Conservation (phyloP, 2,888 invertebrate genomes). For the Nomada lathburiana region DNA sequence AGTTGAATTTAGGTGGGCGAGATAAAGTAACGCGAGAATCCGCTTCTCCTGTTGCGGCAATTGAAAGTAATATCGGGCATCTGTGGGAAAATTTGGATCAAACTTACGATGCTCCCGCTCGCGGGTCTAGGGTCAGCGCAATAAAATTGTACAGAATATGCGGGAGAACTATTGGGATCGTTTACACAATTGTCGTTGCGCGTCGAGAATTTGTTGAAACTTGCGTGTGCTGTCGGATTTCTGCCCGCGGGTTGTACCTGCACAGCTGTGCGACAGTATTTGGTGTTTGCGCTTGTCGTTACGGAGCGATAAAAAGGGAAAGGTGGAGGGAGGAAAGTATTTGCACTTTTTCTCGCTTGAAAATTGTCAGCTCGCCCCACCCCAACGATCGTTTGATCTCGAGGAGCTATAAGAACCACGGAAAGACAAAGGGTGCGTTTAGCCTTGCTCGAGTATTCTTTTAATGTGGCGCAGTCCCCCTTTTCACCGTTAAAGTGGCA, state of each 20-base stretch:
- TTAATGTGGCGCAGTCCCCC: slow-evolving; percentile 67
- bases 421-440: slow-evolving; percentile 70
- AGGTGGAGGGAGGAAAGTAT: background rate
- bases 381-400: slow-evolving; percentile 65
- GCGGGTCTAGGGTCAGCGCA: no score
- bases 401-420: slow-evolving; percentile 52
- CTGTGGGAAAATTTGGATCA: no score
- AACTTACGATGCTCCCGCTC: no score
- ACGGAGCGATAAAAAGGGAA: background rate
- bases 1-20: background rate
- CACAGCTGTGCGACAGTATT: no score
- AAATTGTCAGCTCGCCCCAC: slow-evolving; percentile 45
- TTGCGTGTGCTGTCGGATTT: no score
- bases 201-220: no score
- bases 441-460: slow-evolving; percentile 64
- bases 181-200: no score
- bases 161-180: no score
- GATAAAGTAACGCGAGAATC: background rate
- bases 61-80: no score
- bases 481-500: slow-evolving; percentile 54
- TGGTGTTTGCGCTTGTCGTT: background rate
- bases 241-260: no score
- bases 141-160: no score
- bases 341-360: background rate
- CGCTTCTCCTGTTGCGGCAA: no score